Conservation (phyloP, 53 echinoderm and acorn worm species). For the Mesocentrotus franciscanus region DNA sequence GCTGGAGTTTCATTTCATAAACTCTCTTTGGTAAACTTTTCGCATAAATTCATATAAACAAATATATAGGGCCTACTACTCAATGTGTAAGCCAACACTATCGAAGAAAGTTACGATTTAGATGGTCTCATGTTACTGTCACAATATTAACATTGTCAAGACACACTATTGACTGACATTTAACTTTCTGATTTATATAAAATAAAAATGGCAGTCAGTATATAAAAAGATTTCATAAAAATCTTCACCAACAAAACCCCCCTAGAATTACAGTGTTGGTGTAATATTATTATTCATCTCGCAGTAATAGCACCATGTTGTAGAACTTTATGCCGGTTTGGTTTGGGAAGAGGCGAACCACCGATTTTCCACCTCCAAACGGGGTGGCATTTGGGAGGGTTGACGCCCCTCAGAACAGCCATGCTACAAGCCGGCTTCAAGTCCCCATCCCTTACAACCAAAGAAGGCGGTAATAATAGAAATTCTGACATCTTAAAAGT, state of each 20-base stretch:
- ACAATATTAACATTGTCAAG: neutral
- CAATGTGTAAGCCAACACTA: neutral
- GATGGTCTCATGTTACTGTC: neutral
- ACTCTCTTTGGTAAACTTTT: constrained; percentile 16
- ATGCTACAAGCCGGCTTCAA: constrained; percentile 82
- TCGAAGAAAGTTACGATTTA: neutral
- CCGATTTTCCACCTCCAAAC: constrained; percentile 92
- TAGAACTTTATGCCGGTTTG: neutral
- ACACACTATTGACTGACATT: neutral
- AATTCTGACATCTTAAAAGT: constrained; percentile 74
- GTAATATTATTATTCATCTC: neutral
- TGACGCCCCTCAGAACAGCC: constrained; percentile 59
- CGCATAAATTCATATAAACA: neutral
- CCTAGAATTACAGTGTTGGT: neutral
- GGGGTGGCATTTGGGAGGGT: constrained; percentile 80
- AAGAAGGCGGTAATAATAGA: constrained; percentile 77
- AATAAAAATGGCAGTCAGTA: neutral
- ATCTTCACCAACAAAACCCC: neutral
- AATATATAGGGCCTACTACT: neutral
- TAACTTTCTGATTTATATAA: neutral
- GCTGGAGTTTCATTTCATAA: neutral
- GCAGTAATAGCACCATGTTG: neutral
- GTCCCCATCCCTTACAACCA: constrained; percentile 81
- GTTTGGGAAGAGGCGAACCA: constrained; percentile 74
- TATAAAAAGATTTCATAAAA: neutral